phyloP scores from a whole-genome alignment of 2,888 invertebrate genomes.

The Cephus pulcher region DNA sequence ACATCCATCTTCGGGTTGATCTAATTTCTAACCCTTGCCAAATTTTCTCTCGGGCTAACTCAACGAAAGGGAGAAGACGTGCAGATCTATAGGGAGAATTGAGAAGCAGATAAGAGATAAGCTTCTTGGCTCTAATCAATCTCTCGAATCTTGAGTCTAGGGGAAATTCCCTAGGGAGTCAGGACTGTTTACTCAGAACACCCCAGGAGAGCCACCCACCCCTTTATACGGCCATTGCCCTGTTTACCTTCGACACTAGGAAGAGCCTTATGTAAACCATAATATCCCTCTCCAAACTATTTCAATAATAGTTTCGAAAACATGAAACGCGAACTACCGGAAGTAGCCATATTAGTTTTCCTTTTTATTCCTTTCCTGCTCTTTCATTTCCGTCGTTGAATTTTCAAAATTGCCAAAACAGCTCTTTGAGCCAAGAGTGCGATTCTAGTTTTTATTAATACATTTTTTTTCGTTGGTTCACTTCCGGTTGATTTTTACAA shows the following conservation, averaged over 20 bases:
- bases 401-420: not conserved
- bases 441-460: not conserved
- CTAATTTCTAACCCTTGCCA: too few relatives aligned
- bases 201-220: not conserved
- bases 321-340: not conserved
- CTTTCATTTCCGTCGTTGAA: not conserved
- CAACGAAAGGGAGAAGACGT: too few relatives aligned
- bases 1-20: too few relatives aligned
- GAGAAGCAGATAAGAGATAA: not conserved
- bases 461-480: not conserved
- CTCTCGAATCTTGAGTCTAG: not conserved
- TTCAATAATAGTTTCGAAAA: conserved; percentile 34
- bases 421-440: not conserved
- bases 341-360: not conserved
- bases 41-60: too few relatives aligned
- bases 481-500: not conserved
- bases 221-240: not conserved
- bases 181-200: not conserved
- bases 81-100: not conserved
- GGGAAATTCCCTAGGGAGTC: too few relatives aligned
- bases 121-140: not conserved
- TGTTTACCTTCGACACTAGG: conserved; percentile 8
- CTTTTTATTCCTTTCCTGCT: not conserved
- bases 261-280: conserved; percentile 16
- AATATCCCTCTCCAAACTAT: conserved; percentile 40